Conservation (phyloP, 2,113 vertebrate species). For the Mola mola region DNA sequence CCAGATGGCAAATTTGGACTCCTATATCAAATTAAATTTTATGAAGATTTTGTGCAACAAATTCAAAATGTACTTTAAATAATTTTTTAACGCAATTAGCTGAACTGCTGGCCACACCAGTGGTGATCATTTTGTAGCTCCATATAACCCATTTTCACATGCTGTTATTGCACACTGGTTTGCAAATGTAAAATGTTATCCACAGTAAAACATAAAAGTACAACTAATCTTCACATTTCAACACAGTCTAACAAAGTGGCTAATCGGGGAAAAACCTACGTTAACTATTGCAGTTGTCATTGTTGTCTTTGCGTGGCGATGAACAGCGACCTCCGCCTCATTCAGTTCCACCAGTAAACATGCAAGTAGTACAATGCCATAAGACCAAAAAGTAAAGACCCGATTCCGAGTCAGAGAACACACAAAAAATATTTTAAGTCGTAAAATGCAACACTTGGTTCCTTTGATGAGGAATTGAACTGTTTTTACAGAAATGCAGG, state of each 20-base stretch:
- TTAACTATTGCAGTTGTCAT: constrained; percentile 67
- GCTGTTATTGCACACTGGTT: constrained; percentile 72
- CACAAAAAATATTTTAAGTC: neutral
- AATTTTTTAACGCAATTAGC: constrained; percentile 27
- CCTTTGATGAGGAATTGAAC: constrained; percentile 35
- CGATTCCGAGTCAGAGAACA: constrained; percentile 24
- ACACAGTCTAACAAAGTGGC: constrained; percentile 65
- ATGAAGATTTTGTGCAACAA: constrained; percentile 43
- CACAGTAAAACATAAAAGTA: constrained; percentile 59
- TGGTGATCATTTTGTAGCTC: constrained; percentile 38
- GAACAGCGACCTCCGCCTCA: constrained; percentile 43
- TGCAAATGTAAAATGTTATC: constrained; percentile 56
- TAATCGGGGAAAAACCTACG: constrained; percentile 28
- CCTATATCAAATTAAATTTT: constrained; percentile 15
- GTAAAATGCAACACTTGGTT: constrained; percentile 30
- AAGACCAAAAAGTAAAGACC: constrained; percentile 45
- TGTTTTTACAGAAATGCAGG: constrained; percentile 33
- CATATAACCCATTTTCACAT: constrained; percentile 42
- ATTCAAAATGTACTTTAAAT: constrained; percentile 26
- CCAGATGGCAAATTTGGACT: constrained; percentile 56
- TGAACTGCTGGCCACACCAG: constrained; percentile 48
- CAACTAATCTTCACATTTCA: constrained; percentile 66
- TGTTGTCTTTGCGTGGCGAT: constrained; percentile 50
- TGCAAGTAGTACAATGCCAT: constrained; percentile 53
- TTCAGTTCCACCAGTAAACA: constrained; percentile 69